Evolutionary conservation across 2,797 vertebrate species (phyloP).

Genomic region (Labroides dimidiatus): DNA sequence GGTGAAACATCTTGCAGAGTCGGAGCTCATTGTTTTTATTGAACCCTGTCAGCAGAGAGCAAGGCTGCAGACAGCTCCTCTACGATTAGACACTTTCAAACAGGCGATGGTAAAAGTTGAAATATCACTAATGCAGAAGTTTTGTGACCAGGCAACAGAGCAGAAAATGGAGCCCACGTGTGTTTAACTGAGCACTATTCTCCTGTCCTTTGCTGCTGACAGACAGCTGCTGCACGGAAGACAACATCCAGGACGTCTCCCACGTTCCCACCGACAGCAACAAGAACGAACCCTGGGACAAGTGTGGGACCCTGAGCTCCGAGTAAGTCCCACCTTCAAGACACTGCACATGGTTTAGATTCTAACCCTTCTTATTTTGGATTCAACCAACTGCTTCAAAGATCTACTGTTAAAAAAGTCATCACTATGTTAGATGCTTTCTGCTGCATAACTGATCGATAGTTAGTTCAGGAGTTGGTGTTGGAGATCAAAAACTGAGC

Average conservation of each 20-base stretch:
- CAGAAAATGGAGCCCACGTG: neutral
- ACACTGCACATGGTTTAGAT: too few species aligned
- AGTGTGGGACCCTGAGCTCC: constrained; percentile 79
- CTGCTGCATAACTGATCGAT: too few species aligned
- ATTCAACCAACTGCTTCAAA: too few species aligned
- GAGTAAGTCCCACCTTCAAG: constrained; percentile 62
- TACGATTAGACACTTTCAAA: neutral
- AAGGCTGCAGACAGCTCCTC: neutral
- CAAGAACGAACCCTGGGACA: constrained; percentile 80
- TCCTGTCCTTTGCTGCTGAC: constrained; percentile 36
- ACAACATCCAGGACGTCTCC: constrained; percentile 75
- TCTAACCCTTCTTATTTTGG: too few species aligned
- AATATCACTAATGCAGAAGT: too few species aligned
- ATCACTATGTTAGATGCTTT: too few species aligned
- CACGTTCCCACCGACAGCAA: constrained; percentile 60
- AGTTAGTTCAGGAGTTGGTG: too few species aligned
- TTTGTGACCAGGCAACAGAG: neutral
- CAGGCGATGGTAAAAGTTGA: neutral
- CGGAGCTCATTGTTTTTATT: neutral
- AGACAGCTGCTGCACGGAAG: constrained; percentile 82
- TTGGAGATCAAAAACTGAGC: too few species aligned
- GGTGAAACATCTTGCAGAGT: neutral
- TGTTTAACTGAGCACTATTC: neutral
- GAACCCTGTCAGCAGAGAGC: neutral
- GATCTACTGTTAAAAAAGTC: too few species aligned